These are phyloP conservation scores for Polyommatus iphigenia DNA, from an alignment of 2,888 invertebrate genomes.

Conservation along the genomic window DNA sequence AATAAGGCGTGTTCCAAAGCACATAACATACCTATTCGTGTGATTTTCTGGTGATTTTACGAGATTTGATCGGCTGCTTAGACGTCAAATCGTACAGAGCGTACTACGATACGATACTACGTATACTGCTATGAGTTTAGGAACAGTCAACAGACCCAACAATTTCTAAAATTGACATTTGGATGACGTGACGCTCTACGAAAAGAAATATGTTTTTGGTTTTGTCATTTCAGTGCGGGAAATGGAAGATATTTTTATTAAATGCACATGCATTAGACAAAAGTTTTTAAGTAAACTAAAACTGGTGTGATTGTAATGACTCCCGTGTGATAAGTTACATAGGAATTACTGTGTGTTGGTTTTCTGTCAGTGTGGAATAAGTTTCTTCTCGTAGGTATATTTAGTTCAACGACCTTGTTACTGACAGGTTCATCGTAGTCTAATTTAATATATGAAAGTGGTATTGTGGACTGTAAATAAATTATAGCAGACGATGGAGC, in stretches of 20 bases:
- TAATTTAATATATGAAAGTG: slow-evolving; percentile 75
- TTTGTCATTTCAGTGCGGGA: slow-evolving; percentile 57
- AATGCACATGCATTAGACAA: background rate
- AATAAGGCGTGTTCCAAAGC: too few relatives aligned
- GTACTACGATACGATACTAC: too few relatives aligned
- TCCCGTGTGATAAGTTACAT: slow-evolving; percentile 46
- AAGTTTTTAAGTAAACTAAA: slow-evolving; percentile 38
- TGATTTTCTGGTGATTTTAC: background rate
- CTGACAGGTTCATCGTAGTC: slow-evolving; percentile 79
- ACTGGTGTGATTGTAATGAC: slow-evolving; percentile 34
- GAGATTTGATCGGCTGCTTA: background rate
- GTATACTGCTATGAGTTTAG: background rate
- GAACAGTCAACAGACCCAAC: background rate
- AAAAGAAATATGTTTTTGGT: slow-evolving; percentile 48
- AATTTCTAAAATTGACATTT: slow-evolving; percentile 42
- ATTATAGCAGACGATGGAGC: slow-evolving; percentile 69
- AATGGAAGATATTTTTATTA: slow-evolving; percentile 34
- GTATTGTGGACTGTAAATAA: slow-evolving; percentile 60
- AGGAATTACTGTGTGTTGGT: slow-evolving; percentile 48
- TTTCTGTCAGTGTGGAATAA: slow-evolving; percentile 48
- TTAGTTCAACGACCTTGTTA: slow-evolving; percentile 81
- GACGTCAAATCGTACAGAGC: background rate
- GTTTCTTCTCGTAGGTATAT: slow-evolving; percentile 72
- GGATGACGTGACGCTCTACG: slow-evolving; percentile 62
- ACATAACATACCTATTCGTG: too few relatives aligned